Conservation (phyloP, 2,113 vertebrate species). For the Colaptes auratus region DNA sequence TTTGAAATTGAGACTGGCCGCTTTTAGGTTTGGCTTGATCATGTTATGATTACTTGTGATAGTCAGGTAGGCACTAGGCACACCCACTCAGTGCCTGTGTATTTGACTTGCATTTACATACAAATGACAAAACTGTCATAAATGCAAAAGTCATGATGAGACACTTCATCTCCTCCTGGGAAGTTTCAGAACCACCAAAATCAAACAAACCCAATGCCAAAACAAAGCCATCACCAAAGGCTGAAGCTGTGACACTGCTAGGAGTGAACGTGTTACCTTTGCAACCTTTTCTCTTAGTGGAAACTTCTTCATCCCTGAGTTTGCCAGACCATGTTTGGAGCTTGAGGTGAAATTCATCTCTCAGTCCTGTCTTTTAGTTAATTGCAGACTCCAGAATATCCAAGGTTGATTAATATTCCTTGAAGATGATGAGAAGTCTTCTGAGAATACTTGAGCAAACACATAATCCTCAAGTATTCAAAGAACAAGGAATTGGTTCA, state of each 20-base stretch:
- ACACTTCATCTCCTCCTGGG: not conserved
- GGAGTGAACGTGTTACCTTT: not conserved
- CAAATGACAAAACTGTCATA: conserved; percentile 10
- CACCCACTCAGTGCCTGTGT: not conserved
- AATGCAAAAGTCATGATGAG: not conserved
- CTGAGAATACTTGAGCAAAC: not conserved
- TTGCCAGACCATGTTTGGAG: not conserved
- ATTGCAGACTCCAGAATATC: not conserved
- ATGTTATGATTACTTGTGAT: not conserved
- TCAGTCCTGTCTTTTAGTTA: not conserved
- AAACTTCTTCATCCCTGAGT: not conserved
- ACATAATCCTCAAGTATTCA: not conserved
- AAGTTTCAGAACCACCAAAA: not conserved
- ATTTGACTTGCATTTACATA: not conserved
- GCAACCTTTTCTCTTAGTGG: not conserved
- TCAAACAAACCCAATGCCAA: not conserved
- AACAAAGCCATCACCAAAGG: not conserved
- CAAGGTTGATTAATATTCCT: not conserved
- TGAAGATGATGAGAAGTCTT: not conserved
- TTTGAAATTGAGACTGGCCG: not conserved
- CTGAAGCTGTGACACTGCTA: not conserved
- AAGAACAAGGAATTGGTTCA: not conserved
- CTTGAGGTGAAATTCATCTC: not conserved
- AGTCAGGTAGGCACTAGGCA: not conserved
- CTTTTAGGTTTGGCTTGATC: not conserved